Percentiles rank a stretch among this genome's conserved stretches.
phyloP scores from a whole-genome alignment of 2,113 vertebrate species.

The Calidris pygmaea region DNA sequence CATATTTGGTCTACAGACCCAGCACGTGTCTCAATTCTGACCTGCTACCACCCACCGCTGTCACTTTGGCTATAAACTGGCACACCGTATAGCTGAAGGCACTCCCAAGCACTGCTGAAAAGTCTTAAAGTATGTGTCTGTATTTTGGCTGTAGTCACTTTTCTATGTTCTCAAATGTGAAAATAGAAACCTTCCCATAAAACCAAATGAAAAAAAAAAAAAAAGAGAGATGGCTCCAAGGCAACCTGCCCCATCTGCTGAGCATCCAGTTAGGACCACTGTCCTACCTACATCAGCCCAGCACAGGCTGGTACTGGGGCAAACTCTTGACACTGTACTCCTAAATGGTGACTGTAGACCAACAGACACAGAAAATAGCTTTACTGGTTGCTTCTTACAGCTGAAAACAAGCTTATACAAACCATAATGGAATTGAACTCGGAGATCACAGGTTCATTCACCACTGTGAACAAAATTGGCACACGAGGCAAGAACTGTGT shows the following conservation, averaged over 20 bases:
- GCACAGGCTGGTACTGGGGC: not conserved
- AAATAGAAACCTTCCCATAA: not conserved
- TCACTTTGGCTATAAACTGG: not conserved
- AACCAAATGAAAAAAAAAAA: not conserved
- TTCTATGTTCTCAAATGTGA: not conserved
- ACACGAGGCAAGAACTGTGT: not conserved
- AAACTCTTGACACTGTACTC: not conserved
- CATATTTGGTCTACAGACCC: not conserved
- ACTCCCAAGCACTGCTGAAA: not conserved
- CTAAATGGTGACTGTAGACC: not conserved
- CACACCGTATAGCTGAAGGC: not conserved
- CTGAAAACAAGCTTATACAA: not conserved
- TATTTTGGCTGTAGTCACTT: not conserved
- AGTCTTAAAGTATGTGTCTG: not conserved
- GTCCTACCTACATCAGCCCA: not conserved
- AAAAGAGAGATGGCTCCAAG: not conserved
- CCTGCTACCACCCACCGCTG: not conserved
- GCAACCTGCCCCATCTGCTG: not conserved
- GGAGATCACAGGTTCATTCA: not conserved
- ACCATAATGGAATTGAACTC: not conserved
- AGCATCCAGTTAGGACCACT: not conserved
- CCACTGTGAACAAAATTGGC: not conserved
- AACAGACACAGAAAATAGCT: not conserved
- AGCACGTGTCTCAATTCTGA: rapidly evolving
- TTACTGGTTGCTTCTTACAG: not conserved